Conservation (phyloP, 2,888 invertebrate genomes). For the Nebria salina region DNA sequence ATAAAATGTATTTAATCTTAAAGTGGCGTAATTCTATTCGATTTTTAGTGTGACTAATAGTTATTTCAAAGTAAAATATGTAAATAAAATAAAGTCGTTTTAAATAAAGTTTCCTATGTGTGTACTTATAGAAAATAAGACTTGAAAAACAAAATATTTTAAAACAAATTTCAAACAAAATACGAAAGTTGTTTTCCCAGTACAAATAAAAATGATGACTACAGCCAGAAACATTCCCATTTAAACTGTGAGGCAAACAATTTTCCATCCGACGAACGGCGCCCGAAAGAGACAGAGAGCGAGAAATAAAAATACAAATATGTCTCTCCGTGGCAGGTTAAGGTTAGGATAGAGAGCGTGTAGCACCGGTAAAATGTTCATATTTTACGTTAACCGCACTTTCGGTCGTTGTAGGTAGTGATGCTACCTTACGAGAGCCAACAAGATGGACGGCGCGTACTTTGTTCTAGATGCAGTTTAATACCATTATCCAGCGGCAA, state of each 20-base stretch:
- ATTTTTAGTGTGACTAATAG: no score
- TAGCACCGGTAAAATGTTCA: not conserved
- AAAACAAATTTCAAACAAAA: not conserved
- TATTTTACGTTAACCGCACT: not conserved
- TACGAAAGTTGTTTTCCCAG: not conserved
- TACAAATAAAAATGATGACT: not conserved
- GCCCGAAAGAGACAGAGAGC: not conserved
- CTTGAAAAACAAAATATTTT: not conserved
- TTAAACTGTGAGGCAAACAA: not conserved
- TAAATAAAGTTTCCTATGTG: no score
- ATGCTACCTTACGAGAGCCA: not conserved
- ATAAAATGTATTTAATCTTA: no score
- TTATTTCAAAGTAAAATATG: no score
- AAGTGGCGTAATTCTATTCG: no score
- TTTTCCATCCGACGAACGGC: not conserved
- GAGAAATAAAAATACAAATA: not conserved
- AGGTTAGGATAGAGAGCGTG: not conserved
- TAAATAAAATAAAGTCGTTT: no score
- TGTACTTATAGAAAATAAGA: no score
- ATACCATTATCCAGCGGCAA: conserved; percentile 17
- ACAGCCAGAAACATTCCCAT: not conserved
- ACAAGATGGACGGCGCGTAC: conserved; percentile 11
- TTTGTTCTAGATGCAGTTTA: conserved; percentile 18
- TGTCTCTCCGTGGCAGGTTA: not conserved
- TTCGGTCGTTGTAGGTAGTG: not conserved